phyloP scores from a whole-genome alignment of 2,113 vertebrate species.

The Sialia sialis region DNA sequence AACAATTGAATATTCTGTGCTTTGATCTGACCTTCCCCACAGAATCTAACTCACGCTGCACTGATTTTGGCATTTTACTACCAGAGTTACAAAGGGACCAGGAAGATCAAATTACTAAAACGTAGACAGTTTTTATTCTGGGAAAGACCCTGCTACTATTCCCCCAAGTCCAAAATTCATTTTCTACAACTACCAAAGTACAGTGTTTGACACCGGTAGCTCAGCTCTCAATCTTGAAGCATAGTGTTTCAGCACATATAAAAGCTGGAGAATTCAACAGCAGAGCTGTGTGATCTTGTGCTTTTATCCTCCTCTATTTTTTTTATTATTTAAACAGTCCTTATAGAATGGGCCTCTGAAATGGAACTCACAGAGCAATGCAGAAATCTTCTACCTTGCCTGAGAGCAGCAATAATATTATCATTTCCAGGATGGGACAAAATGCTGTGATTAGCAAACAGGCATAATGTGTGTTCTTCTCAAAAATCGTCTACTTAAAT shows the following conservation, averaged over 20 bases:
- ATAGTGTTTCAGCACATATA: neutral
- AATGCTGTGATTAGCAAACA: neutral
- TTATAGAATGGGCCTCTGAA: neutral
- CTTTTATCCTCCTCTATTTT: neutral
- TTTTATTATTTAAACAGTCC: neutral
- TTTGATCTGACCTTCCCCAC: neutral
- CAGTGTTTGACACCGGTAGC: neutral
- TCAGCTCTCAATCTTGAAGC: neutral
- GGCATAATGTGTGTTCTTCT: neutral
- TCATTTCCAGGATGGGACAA: neutral
- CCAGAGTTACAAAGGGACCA: neutral
- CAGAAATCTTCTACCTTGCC: neutral
- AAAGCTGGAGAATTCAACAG: neutral
- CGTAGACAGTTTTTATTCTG: neutral
- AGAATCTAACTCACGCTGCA: neutral
- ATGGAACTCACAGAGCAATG: neutral
- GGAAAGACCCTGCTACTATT: neutral
- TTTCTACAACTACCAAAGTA: neutral
- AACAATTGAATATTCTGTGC: slow-evolving; percentile 40
- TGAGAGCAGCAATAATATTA: neutral
- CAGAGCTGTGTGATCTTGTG: neutral
- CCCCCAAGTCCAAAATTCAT: neutral
- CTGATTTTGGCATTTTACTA: neutral
- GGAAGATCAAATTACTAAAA: neutral
- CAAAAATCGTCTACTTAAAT: neutral